These are phyloP conservation scores for Gerris buenoi DNA, from an alignment of 1,140 invertebrate species.

Conservation along the genomic window DNA sequence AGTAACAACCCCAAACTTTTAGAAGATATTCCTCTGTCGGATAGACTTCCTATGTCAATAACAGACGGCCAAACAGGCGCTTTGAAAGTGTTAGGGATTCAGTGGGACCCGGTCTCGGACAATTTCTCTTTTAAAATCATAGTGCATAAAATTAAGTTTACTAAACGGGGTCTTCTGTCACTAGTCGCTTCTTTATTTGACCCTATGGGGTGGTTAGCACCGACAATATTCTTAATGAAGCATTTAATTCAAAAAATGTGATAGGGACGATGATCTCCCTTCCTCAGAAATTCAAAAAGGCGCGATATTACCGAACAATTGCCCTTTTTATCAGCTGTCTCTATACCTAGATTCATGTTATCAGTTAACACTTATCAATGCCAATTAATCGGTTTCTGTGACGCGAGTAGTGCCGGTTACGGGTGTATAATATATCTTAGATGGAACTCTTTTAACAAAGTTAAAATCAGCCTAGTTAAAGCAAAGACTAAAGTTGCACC, in stretches of 20 bases:
- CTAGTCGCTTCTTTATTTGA: neutral
- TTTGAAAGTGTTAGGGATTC: neutral
- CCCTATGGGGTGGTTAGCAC: neutral
- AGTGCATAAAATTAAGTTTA: neutral
- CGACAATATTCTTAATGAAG: neutral
- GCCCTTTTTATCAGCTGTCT: neutral
- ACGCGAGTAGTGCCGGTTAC: neutral
- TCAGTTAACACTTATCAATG: neutral
- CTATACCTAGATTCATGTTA: neutral
- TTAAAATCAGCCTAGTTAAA: neutral
- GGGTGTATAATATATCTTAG: neutral
- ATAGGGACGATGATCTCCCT: neutral
- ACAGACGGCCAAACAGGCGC: neutral
- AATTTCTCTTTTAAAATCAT: neutral
- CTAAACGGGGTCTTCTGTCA: neutral
- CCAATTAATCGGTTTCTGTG: neutral
- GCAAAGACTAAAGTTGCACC: neutral
- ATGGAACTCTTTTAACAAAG: neutral
- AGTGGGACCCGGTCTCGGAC: neutral
- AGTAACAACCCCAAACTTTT: constrained; percentile 6
- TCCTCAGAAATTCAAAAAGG: neutral
- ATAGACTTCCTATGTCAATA: neutral
- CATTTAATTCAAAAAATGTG: neutral
- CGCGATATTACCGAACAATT: neutral
- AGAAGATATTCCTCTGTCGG: neutral